phyloP scores from a whole-genome alignment of 2,888 invertebrate genomes.

The Melolontha melolontha region DNA sequence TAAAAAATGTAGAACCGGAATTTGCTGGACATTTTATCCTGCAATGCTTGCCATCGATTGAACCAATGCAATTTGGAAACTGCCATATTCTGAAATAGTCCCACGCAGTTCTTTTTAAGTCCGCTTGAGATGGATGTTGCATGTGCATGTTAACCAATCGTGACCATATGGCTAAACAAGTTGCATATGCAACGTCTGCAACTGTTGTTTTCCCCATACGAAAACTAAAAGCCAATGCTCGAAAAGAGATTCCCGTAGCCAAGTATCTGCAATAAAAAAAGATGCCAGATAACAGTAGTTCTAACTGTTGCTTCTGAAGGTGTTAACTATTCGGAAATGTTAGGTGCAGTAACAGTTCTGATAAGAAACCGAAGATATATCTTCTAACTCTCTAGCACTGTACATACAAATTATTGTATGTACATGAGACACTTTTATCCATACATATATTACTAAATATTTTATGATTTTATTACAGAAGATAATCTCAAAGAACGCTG shows the following conservation, averaged over 20 bases:
- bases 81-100: background rate
- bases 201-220: constrained; percentile 21
- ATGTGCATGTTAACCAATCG: constrained; percentile 9
- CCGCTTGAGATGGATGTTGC: no score
- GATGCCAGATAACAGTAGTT: background rate
- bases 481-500: background rate
- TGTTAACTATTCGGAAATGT: background rate
- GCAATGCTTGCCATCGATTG: constrained; percentile 44
- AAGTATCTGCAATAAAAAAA: constrained; percentile 36
- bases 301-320: background rate
- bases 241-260: constrained; percentile 28
- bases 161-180: constrained; percentile 18
- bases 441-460: no score
- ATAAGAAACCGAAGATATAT: no score
- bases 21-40: constrained; percentile 42
- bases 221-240: constrained; percentile 13
- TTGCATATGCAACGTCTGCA: background rate
- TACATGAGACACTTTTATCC: no score
- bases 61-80: constrained; percentile 43
- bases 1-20: constrained; percentile 43
- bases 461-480: no score
- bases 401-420: no score
- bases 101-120: background rate
- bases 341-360: background rate
- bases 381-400: no score